phyloP scores from a whole-genome alignment of 2,113 vertebrate species.

The Phyllostomus hastatus region DNA sequence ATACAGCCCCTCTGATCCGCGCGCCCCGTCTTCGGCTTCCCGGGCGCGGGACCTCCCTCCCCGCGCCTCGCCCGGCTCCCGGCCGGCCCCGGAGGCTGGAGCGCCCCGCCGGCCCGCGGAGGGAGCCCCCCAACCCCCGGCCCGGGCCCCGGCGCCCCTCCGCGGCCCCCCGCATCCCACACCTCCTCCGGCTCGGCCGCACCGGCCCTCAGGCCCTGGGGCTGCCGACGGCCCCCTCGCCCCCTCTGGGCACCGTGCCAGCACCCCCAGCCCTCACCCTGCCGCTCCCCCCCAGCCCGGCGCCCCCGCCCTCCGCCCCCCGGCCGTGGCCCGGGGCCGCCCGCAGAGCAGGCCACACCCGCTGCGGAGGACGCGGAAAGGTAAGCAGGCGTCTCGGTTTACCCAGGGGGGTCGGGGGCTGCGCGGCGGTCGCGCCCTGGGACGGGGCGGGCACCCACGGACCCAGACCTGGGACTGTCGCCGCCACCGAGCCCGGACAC shows the following conservation, averaged over 20 bases:
- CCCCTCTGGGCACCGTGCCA: constrained; percentile 59
- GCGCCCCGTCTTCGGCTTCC: constrained; percentile 40
- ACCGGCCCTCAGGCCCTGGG: constrained; percentile 68
- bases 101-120: constrained; percentile 45
- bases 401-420: not conserved
- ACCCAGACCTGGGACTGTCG: not conserved
- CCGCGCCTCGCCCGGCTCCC: constrained; percentile 19
- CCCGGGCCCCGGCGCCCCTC: not conserved
- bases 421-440: not conserved
- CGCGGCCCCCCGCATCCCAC: not conserved
- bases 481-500: not conserved
- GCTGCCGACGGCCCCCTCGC: constrained; percentile 66
- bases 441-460: not conserved
- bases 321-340: constrained; percentile 78
- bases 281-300: constrained; percentile 58
- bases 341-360: constrained; percentile 83
- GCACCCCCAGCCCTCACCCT: constrained; percentile 64
- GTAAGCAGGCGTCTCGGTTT: constrained; percentile 78
- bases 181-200: constrained; percentile 50
- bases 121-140: not conserved
- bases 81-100: constrained; percentile 76
- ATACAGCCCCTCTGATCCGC: constrained; percentile 71
- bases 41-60: constrained; percentile 18
- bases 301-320: constrained; percentile 71
- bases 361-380: constrained; percentile 82